A percentile compares a stretch with the other conserved stretches of the same genome.
Evolutionary conservation across 2,888 invertebrate species (phyloP).

Genomic region (Theretra japonica): DNA sequence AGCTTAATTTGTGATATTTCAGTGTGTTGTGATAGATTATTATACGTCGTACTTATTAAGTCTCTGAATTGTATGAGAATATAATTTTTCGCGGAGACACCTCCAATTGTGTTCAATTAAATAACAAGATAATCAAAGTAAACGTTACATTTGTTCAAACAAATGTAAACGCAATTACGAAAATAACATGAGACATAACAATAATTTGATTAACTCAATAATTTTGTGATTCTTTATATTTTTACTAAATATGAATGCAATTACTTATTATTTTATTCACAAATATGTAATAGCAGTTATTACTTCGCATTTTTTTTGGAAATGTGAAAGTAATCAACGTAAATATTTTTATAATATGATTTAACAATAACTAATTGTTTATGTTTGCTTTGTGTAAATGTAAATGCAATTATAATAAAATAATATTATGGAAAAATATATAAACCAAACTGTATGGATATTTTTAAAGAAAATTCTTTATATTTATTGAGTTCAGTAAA

Average conservation of each 20-base stretch:
- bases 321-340: slow-evolving; percentile 12
- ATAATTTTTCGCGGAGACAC: slow-evolving; percentile 24
- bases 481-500: slow-evolving; percentile 1
- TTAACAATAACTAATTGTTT: slow-evolving; percentile 22
- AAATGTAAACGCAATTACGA: slow-evolving; percentile 22
- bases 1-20: slow-evolving; percentile 67
- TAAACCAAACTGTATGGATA: not conserved
- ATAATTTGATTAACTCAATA: slow-evolving; percentile 2
- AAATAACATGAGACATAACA: not conserved
- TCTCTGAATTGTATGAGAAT: slow-evolving; percentile 35
- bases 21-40: slow-evolving; percentile 69
- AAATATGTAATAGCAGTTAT: not conserved
- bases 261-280: slow-evolving; percentile 5
- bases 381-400: slow-evolving; percentile 24
- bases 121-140: not conserved
- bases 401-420: slow-evolving; percentile 16
- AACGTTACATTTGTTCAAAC: slow-evolving; percentile 9
- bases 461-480: slow-evolving; percentile 17
- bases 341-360: not conserved
- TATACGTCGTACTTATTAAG: slow-evolving; percentile 1
- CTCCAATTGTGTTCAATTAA: slow-evolving; percentile 15
- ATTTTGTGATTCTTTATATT: slow-evolving; percentile 18
- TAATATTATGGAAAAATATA: not conserved
- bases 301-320: not conserved
- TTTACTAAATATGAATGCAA: slow-evolving; percentile 16